phyloP scores from a whole-genome alignment of 2,797 vertebrate genomes.

The Tolypeutes matacus region DNA sequence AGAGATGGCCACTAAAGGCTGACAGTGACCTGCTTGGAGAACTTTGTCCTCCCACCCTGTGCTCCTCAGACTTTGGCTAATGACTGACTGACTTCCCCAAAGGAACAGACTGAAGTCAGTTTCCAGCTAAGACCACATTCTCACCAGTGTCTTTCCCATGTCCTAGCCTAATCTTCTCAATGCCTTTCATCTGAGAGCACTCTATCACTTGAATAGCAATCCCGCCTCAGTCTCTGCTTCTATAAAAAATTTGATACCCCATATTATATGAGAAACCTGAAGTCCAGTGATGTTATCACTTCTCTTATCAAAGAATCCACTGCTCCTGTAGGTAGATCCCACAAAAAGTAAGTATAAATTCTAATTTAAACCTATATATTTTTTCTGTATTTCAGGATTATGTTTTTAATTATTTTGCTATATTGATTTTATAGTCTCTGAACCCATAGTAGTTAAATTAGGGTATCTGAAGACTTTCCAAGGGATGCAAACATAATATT shows the following conservation, averaged over 20 bases:
- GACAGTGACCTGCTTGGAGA: rapidly evolving
- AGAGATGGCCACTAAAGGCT: not conserved
- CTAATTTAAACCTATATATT: not conserved
- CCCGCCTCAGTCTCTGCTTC: not conserved
- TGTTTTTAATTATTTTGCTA: not conserved
- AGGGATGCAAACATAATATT: not conserved
- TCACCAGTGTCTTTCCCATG: not conserved
- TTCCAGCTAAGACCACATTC: not conserved
- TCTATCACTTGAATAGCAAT: too few species aligned
- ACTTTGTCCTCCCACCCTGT: not conserved
- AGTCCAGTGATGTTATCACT: not conserved
- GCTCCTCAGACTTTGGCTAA: not conserved
- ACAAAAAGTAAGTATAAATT: not conserved
- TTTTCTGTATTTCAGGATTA: not conserved
- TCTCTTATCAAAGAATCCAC: too few species aligned
- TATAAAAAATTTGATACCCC: too few species aligned
- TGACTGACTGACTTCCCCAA: not conserved
- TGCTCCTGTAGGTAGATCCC: too few species aligned
- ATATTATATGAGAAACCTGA: not conserved
- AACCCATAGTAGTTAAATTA: not conserved
- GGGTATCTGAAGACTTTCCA: not conserved
- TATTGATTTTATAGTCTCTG: not conserved
- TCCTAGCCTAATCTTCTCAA: not conserved
- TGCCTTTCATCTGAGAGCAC: not conserved
- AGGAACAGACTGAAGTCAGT: not conserved